Percentiles rank a stretch among this genome's conserved stretches.
phyloP scores from a whole-genome alignment of 2,113 vertebrate species.

The Suricata suricatta region DNA sequence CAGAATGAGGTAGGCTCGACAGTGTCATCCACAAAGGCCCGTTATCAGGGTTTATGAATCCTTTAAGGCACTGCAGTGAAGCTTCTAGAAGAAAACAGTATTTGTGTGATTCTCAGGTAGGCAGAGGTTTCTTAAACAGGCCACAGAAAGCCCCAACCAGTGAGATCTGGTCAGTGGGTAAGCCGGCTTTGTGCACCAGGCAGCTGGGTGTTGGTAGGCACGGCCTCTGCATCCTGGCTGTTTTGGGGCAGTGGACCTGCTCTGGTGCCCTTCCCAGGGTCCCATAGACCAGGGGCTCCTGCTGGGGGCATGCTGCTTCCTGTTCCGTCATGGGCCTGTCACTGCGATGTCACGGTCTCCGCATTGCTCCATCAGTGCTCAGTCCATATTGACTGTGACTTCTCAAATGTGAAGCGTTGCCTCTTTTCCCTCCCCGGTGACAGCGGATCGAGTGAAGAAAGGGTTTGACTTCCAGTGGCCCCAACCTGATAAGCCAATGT shows the following conservation, averaged over 20 bases:
- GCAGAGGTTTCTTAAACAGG: background rate
- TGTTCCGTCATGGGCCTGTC: background rate
- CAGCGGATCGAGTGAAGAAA: conserved; percentile 95
- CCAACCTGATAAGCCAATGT: conserved; percentile 99
- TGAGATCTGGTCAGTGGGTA: background rate
- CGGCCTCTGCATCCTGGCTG: background rate
- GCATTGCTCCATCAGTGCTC: accelerated
- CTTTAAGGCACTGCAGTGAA: background rate
- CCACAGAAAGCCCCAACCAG: background rate
- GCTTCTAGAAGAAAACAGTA: background rate
- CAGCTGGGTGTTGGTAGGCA: background rate
- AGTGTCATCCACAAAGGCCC: background rate
- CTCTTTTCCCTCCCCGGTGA: background rate
- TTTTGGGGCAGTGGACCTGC: background rate
- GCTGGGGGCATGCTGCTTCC: background rate
- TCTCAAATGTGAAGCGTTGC: background rate
- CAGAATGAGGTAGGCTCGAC: background rate
- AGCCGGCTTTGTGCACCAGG: background rate
- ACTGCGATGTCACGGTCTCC: accelerated
- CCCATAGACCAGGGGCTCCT: no score
- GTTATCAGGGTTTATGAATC: background rate
- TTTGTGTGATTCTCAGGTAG: background rate
- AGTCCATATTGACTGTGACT: background rate
- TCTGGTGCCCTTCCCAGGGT: background rate
- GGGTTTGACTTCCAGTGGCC: conserved; percentile 99